These are phyloP conservation scores for Platycheirus albimanus DNA, from an alignment of 2,888 invertebrate species.

Conservation along the genomic window DNA sequence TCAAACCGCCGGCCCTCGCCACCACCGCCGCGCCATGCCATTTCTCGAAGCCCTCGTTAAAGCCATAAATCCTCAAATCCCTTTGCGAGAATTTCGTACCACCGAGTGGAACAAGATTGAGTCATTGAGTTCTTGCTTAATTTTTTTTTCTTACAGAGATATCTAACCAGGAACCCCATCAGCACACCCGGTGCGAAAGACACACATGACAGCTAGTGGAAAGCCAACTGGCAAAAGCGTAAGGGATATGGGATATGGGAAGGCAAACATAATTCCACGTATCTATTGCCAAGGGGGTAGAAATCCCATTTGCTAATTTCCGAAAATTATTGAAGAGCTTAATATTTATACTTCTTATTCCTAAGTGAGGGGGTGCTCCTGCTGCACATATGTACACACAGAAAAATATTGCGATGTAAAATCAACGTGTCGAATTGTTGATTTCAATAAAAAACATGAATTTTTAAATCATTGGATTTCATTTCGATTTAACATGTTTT, in stretches of 20 bases:
- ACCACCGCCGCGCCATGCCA: not conserved
- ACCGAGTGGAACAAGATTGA: constrained; percentile 64
- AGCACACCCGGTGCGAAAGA: constrained; percentile 7
- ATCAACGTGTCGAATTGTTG: too few relatives aligned
- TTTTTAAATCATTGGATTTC: too few relatives aligned
- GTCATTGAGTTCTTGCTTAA: constrained; percentile 29
- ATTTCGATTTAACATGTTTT: too few relatives aligned
- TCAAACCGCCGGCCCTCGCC: too few relatives aligned
- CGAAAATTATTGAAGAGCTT: constrained; percentile 73
- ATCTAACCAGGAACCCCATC: constrained; percentile 27
- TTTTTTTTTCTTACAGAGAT: not conserved
- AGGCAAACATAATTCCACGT: constrained; percentile 65
- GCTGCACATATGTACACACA: not conserved
- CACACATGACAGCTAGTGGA: constrained; percentile 39
- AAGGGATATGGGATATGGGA: constrained; percentile 47
- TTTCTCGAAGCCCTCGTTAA: constrained; percentile 26
- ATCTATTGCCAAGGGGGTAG: constrained; percentile 65
- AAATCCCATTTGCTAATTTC: constrained; percentile 73
- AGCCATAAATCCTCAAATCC: constrained; percentile 73
- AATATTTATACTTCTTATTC: constrained; percentile 60
- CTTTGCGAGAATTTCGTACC: constrained; percentile 68
- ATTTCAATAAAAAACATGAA: too few relatives aligned
- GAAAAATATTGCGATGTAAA: too few relatives aligned
- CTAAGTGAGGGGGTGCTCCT: not conserved
- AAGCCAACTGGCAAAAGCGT: not conserved